Evolutionary conservation across 1,140 invertebrate species (phyloP), one percentile per base, ranked within the genome.

Genomic region (Heliconius hermathena): DNA sequence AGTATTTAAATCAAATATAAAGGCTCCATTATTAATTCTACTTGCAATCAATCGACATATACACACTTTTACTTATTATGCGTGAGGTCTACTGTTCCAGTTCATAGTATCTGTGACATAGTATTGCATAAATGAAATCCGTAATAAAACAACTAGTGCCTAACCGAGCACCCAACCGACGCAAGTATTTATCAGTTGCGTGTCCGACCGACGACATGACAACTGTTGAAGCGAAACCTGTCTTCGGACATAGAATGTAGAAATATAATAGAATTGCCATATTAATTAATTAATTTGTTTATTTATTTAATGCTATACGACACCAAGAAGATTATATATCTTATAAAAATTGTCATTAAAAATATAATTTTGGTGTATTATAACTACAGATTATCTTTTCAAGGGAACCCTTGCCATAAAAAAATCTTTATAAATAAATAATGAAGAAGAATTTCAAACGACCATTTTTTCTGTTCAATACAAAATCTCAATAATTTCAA

Each of bases 121-220:
- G 33, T 49, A 74, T 79, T 74, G 74, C 73, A 75, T 79, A 79
- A 79, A 71, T 71, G 77, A 74, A 79, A 79, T 79, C 57, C 36
- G 73, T 79, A 52, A 60, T 36, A 36, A 46, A 76, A 76, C 66
- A 41, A 76, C 57, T 76, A 76, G 74, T 76, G 57, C 74, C 36
- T 36, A 70, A 76, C 74, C 5, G 41, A 38, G 74, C 57, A 70
- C 57, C 74, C 54, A 76, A 76, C 33, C 74, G 74, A 54, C 66
- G 6, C 74, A 38, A 46, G 18, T 57, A 76, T 76, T 41, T 54
- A 76, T 70, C 57, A 38, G 57, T 74, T 74, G 73, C 46, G 26
- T 74, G 33, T 74, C 16, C 73, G 41, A 5, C 26, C 74, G 16
- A 26, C 38, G 26, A 36, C 33, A 38, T 74, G 60, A 74, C 73